These are phyloP conservation scores for Egretta garzetta DNA, from an alignment of 2,113 vertebrate species.

Conservation along the genomic window DNA sequence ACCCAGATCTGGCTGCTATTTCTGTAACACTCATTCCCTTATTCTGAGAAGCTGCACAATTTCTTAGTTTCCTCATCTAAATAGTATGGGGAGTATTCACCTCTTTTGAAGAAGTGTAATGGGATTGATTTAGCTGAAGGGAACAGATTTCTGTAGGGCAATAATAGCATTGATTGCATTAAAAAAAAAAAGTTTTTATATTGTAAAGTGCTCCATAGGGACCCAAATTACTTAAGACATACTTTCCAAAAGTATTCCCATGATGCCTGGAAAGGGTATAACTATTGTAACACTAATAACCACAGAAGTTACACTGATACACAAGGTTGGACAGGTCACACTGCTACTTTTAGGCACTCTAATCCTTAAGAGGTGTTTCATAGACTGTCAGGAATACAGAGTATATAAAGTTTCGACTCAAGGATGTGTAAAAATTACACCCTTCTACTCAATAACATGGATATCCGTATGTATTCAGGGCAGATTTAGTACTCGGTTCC, in stretches of 20 bases:
- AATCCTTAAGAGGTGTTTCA: neutral
- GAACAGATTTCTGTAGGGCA: neutral
- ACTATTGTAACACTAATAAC: neutral
- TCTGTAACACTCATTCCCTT: neutral
- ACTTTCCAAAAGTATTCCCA: neutral
- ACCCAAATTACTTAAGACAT: neutral
- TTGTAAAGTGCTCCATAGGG: neutral
- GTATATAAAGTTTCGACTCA: neutral
- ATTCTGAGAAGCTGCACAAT: neutral
- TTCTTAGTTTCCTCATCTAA: conserved; percentile 13
- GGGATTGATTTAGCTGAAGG: neutral
- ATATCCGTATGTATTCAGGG: neutral
- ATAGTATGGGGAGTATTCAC: neutral
- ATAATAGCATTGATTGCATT: neutral
- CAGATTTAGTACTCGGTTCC: neutral
- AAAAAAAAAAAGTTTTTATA: neutral
- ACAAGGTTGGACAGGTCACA: neutral
- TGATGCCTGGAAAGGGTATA: neutral
- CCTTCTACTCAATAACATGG: neutral
- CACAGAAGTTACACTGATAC: neutral
- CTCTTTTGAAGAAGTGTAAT: neutral
- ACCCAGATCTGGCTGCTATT: neutral
- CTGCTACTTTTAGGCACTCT: neutral
- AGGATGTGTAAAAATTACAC: neutral
- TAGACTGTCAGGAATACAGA: neutral